Evolutionary conservation across 2,113 vertebrate species (phyloP).

Genomic region (Pseudolaguvia tuberculata): DNA sequence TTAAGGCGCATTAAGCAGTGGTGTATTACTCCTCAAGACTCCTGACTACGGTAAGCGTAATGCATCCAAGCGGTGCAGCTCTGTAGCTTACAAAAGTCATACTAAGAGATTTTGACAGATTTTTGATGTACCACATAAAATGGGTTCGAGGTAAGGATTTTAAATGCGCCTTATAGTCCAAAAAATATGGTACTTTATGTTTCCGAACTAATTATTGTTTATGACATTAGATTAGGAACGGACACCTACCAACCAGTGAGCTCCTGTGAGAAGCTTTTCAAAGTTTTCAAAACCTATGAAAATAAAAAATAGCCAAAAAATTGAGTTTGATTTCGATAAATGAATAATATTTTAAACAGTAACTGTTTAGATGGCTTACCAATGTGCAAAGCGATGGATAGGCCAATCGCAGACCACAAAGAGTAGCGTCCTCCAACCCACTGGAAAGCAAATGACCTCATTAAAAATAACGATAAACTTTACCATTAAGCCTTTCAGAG

Average conservation of each 20-base stretch:
- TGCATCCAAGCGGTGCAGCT: too few species aligned
- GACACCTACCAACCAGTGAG: constrained; percentile 93
- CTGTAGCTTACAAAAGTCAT: too few species aligned
- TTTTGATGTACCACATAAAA: too few species aligned
- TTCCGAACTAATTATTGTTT: background rate
- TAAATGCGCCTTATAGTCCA: too few species aligned
- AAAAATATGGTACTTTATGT: background rate
- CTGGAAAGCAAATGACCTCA: constrained; percentile 58
- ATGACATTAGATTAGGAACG: background rate
- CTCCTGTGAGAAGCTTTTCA: constrained; percentile 84
- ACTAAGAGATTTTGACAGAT: too few species aligned
- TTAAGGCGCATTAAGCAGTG: too few species aligned
- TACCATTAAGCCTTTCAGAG: background rate
- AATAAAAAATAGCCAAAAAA: constrained; percentile 20
- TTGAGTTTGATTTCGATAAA: constrained; percentile 9
- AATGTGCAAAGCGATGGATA: constrained; percentile 94
- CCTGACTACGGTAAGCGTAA: too few species aligned
- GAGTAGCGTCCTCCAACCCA: constrained; percentile 98
- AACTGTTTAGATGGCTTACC: constrained; percentile 65
- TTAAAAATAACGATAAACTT: background rate
- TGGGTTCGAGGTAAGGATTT: too few species aligned
- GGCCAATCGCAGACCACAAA: constrained; percentile 94
- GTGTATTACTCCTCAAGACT: too few species aligned
- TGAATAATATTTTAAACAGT: background rate
- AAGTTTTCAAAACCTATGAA: constrained; percentile 78